phyloP scores from a whole-genome alignment of 2,113 vertebrate genomes.

The Salminus brasiliensis region DNA sequence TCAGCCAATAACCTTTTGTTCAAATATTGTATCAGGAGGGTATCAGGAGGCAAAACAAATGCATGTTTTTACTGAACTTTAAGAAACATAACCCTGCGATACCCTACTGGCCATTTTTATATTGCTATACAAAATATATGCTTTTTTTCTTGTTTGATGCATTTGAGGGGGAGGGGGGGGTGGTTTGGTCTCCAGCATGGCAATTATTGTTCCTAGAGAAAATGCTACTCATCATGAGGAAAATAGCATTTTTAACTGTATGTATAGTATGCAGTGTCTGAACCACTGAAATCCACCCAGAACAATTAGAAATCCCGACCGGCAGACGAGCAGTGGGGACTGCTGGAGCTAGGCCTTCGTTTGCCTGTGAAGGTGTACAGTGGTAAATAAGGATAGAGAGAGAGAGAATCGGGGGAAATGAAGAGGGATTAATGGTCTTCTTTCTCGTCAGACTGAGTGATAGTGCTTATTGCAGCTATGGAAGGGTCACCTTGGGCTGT shows the following conservation, averaged over 20 bases:
- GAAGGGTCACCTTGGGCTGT: conserved; percentile 52
- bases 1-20: too few relatives aligned
- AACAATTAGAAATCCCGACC: neutral
- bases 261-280: neutral
- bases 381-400: conserved; percentile 52
- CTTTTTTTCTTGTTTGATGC: too few relatives aligned
- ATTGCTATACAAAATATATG: too few relatives aligned
- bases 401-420: conserved; percentile 51
- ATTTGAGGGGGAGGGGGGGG: too few relatives aligned
- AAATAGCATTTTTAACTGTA: too few relatives aligned
- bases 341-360: conserved; percentile 40
- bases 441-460: conserved; percentile 40
- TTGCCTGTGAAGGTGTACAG: conserved; percentile 54
- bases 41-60: too few relatives aligned
- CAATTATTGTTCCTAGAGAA: neutral
- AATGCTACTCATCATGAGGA: neutral
- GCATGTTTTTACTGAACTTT: too few relatives aligned
- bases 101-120: too few relatives aligned
- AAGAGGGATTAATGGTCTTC: conserved; percentile 55
- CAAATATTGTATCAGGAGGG: too few relatives aligned
- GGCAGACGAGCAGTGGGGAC: neutral
- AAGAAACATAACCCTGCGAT: too few relatives aligned
- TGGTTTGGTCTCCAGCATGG: neutral
- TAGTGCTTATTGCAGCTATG: conserved; percentile 42
- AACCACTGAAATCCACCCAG: neutral